Base-by-base conservation (phyloP, 2,797 vertebrate genomes). In the Acanthopagrus latus region DNA sequence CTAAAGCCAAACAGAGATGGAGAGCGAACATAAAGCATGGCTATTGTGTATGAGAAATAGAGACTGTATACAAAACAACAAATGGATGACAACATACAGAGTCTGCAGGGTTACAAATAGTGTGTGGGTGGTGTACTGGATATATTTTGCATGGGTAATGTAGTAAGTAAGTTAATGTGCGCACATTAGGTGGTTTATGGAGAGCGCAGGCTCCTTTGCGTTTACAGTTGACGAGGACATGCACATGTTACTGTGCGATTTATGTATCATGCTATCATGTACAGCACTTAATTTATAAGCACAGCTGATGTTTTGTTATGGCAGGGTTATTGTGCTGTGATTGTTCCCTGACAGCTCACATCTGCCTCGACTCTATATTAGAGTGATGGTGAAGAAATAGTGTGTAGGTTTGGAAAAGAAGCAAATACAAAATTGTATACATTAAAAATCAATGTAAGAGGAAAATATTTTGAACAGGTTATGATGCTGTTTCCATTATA, bases 61-160 rank as follows among this genome's bases (percentile, higher is more conserved):
- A 54, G 47, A 16, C 20, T 43, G 38, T 21, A 17, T 25, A 29
- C 5, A 71, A 67, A 67, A 72, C 48, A 76, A 60, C 62, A 62
- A 69, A 64, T 50, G 17, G n/a, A 41, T 4, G 47, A 16, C 21
- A 66, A 41, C 55, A 68, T 41, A 16, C 55, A 59, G 8, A 50
- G 23, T 74, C 33, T 52, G 58, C 74, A 65, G 52, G 64, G 54
- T 64, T 67, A 18, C 55, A 65, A 68, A 68, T n/a, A 72, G 41
- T 52, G 63, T 66, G 79, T 74, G 63, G 60, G 69, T 33, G 63
- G 72, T 64, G 58, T 57, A 23, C 41, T 68, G 55, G 23, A 64
- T 68, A 71, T 67, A 78, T 72, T 59, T 62, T 48, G 46, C 10
- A 69, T 57, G 13, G 21, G 52, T 51, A 7, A 59, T 75, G 71